Conservation (phyloP, 2,113 vertebrate genomes). For the Eretmochelys imbricata region DNA sequence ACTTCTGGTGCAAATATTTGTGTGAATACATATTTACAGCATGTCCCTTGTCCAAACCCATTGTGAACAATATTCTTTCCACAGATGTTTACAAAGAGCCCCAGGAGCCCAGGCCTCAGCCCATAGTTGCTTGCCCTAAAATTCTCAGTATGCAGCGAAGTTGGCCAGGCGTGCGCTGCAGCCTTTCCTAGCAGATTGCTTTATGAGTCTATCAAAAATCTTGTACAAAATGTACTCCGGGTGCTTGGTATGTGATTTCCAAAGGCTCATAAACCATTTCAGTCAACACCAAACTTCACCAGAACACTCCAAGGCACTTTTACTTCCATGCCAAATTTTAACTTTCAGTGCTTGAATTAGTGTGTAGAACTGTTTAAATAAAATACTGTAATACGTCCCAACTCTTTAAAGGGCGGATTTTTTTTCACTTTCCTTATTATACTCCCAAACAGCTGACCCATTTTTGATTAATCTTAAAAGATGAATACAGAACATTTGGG, state of each 20-base stretch:
- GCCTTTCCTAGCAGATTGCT: background rate
- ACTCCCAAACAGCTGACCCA: background rate
- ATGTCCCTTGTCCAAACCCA: background rate
- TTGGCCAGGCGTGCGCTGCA: background rate
- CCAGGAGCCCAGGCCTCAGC: background rate
- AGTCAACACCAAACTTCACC: background rate
- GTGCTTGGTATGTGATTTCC: background rate
- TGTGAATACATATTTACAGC: background rate
- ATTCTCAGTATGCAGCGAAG: rapidly evolving
- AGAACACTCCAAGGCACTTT: background rate
- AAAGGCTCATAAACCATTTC: background rate
- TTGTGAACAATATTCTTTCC: background rate
- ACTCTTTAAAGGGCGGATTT: background rate
- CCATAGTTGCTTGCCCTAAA: background rate
- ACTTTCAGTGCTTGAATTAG: background rate
- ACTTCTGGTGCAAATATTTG: background rate
- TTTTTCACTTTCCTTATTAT: background rate
- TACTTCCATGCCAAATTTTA: background rate
- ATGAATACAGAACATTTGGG: background rate
- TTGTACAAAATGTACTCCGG: background rate
- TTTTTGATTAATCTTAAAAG: background rate
- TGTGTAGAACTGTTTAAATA: background rate
- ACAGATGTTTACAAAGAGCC: background rate
- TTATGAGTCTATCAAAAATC: background rate
- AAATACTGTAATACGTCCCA: background rate